Base-by-base conservation (phyloP, 2,797 vertebrate genomes). In the Tangara arthus region DNA sequence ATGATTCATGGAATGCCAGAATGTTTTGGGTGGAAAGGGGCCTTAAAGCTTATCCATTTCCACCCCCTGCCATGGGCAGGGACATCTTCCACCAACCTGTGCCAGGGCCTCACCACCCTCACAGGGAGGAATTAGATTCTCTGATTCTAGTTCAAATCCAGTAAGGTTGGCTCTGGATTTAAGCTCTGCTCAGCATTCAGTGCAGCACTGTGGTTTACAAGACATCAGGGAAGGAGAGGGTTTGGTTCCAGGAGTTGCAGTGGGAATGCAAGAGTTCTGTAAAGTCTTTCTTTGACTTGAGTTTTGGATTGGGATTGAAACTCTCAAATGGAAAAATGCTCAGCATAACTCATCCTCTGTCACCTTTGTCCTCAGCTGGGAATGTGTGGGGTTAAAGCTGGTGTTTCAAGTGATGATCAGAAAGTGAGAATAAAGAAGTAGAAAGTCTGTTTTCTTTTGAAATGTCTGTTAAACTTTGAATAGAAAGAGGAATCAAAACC, bases 401-500 rank as follows among this genome's bases (percentile, higher is more conserved):
- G 23, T 52, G 3, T 72, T 92, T 71, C 39, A 34, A 46, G 44
- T 57, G 63, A 26, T 61, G 52, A 64, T 46, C n/a, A 76, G 72
- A 44, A 73, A 80, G 65, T 13, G 47, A 63, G 65, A 73, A 77
- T 37, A 55, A 59, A 77, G 72, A 72, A 71, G 60, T 20, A 27
- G 57, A 34, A 82, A 68, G 66, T 56, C 35, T 64, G 3, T 56
- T 75, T 79, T 37, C 50, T 82, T 72, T 82, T 72, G 68, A 72
- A 82, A 72, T 16, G 26, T 70, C 91, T 86, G 59, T 53, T 90
- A 41, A 21, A 4, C 59, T 84, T 72, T 23, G 71, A 42, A 4
- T 80, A 7, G 41, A 63, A 93, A 79, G 61, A 89, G 81, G 78
- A 64, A 79, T 57, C 63, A 46, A 68, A 94, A 86, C 41, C 37